Percentiles rank a stretch among this genome's conserved stretches.
Conservation (phyloP, 35 echinoderm and acorn worm genomes). For the Lytechinus pictus region DNA sequence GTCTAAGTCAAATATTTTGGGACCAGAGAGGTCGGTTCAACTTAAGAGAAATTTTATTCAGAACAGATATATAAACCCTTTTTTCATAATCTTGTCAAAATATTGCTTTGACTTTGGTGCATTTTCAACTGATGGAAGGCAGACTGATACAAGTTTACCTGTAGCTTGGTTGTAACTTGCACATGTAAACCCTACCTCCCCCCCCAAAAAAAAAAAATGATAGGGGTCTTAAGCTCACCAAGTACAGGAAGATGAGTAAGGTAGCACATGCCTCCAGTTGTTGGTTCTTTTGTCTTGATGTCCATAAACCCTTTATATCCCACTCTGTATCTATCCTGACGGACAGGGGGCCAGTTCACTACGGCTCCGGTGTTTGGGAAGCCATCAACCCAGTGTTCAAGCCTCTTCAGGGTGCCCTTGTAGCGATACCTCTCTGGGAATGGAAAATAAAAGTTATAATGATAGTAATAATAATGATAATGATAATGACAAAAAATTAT, state of each 20-base stretch:
- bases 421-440: background rate
- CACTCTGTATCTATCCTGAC: background rate
- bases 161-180: no score
- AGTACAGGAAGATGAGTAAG: slow-evolving; percentile 26
- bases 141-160: no score
- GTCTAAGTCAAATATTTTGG: no score
- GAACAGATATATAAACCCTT: no score
- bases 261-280: slow-evolving; percentile 18
- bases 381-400: background rate
- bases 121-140: no score
- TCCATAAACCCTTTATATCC: slow-evolving; percentile 32
- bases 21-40: no score
- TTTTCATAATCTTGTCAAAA: no score
- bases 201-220: no score
- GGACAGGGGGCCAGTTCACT: slow-evolving; percentile 9
- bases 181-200: no score
- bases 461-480: background rate
- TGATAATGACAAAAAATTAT: no score
- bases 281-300: background rate
- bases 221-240: background rate
- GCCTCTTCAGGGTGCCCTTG: background rate
- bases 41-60: no score
- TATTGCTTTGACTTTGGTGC: no score
- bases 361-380: slow-evolving; percentile 13
- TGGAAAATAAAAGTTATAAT: background rate